Percentiles rank a stretch among this genome's conserved stretches.
Evolutionary conservation across 1,140 invertebrate genomes (phyloP).

Genomic region (Drosophila parabipectinata): DNA sequence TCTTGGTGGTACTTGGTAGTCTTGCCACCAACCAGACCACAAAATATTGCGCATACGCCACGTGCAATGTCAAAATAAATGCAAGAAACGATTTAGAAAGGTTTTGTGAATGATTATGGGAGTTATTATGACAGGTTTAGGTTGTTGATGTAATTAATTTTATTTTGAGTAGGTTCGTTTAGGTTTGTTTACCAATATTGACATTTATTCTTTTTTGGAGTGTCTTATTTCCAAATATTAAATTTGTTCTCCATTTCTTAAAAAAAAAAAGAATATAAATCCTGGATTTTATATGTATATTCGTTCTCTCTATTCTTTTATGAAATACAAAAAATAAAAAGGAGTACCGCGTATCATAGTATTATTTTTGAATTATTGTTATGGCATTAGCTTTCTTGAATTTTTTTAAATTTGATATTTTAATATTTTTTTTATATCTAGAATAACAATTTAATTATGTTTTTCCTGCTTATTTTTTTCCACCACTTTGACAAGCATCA

Average conservation of each 20-base stretch:
- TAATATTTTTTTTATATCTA: background rate
- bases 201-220: too few relatives aligned
- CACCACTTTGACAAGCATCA: constrained; percentile 7
- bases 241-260: too few relatives aligned
- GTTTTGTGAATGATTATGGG: background rate
- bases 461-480: background rate
- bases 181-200: too few relatives aligned
- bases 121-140: background rate
- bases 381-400: too few relatives aligned
- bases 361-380: too few relatives aligned
- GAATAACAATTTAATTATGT: background rate
- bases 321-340: too few relatives aligned
- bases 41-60: constrained; percentile 46
- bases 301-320: too few relatives aligned
- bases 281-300: too few relatives aligned
- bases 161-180: background rate
- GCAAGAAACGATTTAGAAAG: constrained; percentile 37
- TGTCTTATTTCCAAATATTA: too few relatives aligned
- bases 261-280: too few relatives aligned
- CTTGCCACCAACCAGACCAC: constrained; percentile 15
- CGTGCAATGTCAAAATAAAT: constrained; percentile 27
- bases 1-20: background rate
- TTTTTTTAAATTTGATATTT: background rate
- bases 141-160: background rate
- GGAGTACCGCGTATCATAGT: too few relatives aligned